Evolutionary conservation across 2,888 invertebrate species (phyloP), one percentile per base, ranked within the genome.

Genomic region (Agrotis puta): DNA sequence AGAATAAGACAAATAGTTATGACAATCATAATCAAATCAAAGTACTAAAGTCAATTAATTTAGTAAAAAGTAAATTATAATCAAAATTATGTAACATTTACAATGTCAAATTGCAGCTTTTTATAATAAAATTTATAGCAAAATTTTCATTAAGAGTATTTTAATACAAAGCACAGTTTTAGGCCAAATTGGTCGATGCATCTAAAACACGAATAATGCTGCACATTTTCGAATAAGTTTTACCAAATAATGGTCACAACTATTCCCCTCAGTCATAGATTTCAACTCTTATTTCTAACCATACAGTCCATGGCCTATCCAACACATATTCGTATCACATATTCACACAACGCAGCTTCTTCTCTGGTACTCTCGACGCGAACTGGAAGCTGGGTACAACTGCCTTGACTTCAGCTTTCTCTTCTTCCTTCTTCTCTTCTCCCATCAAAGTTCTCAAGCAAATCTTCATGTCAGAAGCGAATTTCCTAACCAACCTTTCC

Each of bases 271-370:
- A 80, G 45, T 69, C 63, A 45, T 72, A 39, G 43, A 62, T 59
- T 64, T 73, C 58, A 75, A 77, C 64, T 20, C 70, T 68, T 74
- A 64, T 1, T 74, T 64, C 65, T 80, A 80, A 67, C 78, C 65
- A 75, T 64, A 71, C 51, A 65, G 76, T 79, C 79, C 76, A 66
- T 13, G 47, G 20, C 24, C 57, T 58, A 27, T 64, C 48, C 57
- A 70, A 53, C 43, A 58, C 70, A 68, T 88, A 96, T 96, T 64
- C 70, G 64, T 87, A 96, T 96, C 96, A 97, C 96, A 98, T 98
- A 92, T 98, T 98, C 64, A 98, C 96, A 90, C 98, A 98, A 89
- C 98, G 98, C 82, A 98, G 90, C 84, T 97, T 97, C 92, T 97
- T 98, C 69, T 97, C 97, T 18, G 97, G 97, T 70, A 98, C 96